Base-by-base conservation (phyloP, 2,888 invertebrate species). In the Synanthedon myopaeformis region DNA sequence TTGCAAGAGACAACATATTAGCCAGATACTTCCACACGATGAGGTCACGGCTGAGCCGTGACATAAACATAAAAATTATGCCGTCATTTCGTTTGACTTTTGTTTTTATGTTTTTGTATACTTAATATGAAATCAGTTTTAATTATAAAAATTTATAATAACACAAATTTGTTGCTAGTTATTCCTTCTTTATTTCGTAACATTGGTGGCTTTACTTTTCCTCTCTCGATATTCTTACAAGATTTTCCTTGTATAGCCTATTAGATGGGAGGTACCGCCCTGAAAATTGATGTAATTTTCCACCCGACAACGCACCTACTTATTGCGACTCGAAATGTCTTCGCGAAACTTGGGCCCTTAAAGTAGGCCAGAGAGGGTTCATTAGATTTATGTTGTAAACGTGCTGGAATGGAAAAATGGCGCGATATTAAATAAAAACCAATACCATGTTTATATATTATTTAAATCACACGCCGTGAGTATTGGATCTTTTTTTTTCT, bases 271-370 rank as follows among this genome's bases (percentile, higher is more conserved):
- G 62, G 64, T 58, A 61, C 58, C 72, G 67, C 74, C 76, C 73
- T 65, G 65, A 72, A 77, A 82, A 80, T 78, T 79, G 74, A 65
- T 70, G 72, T 75, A 84, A 84, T 85, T 83, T 85, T 84, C 80
- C 83, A 72, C 70, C 68, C 74, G 76, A 79, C 67, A 79, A 76
- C 73, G 69, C 72, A 69, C 72, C 76, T 76, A 73, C 72, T 82
- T 83, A 81, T 79, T 78, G 71, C 75, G 70, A 74, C 73, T 71
- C 71, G 69, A 79, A 80, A 81, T 76, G 75, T 77, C 77, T 76
- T 69, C 65, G 65, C 62, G 65, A 62, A 65, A 67, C 68, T 67
- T 67, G 62, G 64, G 61, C 65, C 65, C 60, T 60, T 65, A 78
- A 78, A 77, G 72, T 79, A 74, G 76, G 79, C 73, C 74, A 78